Conservation (phyloP, 2,113 vertebrate species). For the Mastomys natalensis region DNA sequence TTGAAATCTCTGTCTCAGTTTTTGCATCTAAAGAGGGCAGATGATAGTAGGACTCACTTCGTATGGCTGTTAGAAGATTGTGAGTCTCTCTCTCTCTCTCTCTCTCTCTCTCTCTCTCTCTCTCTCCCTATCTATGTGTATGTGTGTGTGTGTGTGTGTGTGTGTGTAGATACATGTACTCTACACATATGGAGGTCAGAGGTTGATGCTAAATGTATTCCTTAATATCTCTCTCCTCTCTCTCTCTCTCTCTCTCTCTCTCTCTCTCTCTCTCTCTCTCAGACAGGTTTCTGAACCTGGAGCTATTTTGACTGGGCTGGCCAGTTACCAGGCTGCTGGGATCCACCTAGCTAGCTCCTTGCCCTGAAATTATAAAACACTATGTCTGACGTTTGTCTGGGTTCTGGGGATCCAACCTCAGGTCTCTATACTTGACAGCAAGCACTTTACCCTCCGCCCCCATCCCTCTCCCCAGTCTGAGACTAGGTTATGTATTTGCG, state of each 20-base stretch:
- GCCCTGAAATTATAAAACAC: neutral
- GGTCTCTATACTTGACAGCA: neutral
- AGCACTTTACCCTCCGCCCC: neutral
- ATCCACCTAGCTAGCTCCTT: neutral
- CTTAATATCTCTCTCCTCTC: neutral
- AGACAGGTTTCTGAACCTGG: neutral
- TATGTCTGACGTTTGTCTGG: neutral
- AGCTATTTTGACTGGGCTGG: neutral
- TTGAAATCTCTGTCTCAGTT: neutral
- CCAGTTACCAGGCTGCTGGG: neutral
- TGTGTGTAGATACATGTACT: neutral
- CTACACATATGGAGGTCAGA: neutral
- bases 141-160: neutral
- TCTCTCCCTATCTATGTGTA: neutral
- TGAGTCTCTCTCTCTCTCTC: neutral
- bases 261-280: neutral
- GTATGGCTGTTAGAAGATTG: neutral
- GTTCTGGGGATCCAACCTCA: neutral
- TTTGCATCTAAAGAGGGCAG: neutral
- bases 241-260: too few species aligned
- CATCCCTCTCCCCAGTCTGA: neutral
- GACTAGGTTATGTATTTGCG: neutral
- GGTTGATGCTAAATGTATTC: too few species aligned
- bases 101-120: too few species aligned
- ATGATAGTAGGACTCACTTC: rapidly evolving